Conservation (phyloP, 35 echinoderm and acorn worm genomes). For the Lytechinus pictus region DNA sequence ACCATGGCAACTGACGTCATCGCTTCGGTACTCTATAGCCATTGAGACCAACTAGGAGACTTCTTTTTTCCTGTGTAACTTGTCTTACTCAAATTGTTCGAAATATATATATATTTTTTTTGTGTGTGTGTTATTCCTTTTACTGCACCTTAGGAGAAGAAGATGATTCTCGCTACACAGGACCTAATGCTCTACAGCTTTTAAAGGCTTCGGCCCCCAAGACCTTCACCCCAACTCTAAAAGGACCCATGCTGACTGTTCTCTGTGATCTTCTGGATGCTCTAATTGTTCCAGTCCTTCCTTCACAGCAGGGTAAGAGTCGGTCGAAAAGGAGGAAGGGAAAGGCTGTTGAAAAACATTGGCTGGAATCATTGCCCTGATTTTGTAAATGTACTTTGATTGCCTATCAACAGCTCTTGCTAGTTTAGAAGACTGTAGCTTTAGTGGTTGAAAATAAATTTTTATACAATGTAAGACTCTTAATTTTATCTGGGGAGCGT, state of each 20-base stretch:
- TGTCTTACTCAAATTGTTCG: background rate
- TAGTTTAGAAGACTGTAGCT: too few relatives aligned
- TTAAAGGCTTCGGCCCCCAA: conserved; percentile 73
- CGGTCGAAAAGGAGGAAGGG: too few relatives aligned
- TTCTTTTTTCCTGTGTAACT: background rate
- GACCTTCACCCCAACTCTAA: conserved; percentile 64
- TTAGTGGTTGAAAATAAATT: too few relatives aligned
- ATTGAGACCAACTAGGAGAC: background rate
- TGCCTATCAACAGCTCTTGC: too few relatives aligned
- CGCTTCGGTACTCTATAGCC: too few relatives aligned
- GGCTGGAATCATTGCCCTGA: too few relatives aligned
- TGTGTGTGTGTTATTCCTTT: background rate
- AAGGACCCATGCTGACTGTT: conserved; percentile 72
- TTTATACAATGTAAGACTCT: too few relatives aligned
- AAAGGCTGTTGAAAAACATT: too few relatives aligned
- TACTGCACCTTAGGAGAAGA: conserved; percentile 60
- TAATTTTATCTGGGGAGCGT: too few relatives aligned
- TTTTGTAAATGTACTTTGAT: too few relatives aligned
- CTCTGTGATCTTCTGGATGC: conserved; percentile 91
- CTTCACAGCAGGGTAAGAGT: conserved; percentile 44
- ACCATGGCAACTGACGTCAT: too few relatives aligned
- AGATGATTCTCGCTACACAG: conserved; percentile 84
- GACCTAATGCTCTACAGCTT: conserved; percentile 86
- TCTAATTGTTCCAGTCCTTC: conserved; percentile 65
- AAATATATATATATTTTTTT: background rate